Percentiles rank a stretch among this genome's conserved stretches.
These are phyloP conservation scores for Anthopleura sola DNA, from an alignment of 64 coral and sea anemone species.

Conservation along the genomic window DNA sequence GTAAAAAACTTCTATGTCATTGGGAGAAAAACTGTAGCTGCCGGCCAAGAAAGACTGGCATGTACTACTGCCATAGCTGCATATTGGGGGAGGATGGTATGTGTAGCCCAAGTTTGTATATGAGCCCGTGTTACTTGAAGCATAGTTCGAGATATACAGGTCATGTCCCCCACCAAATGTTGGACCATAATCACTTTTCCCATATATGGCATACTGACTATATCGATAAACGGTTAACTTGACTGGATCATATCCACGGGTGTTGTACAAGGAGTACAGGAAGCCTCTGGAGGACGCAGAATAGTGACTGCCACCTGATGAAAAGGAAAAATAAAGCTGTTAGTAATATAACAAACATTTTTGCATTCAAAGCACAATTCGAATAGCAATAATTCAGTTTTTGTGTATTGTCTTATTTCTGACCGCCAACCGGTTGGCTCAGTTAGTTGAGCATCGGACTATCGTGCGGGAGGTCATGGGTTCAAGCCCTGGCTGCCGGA, in stretches of 20 bases:
- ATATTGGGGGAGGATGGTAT: constrained; percentile 14
- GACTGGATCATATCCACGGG: constrained; percentile 20
- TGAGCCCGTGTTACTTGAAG: neutral
- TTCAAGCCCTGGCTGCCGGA: too few species aligned
- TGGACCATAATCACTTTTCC: neutral
- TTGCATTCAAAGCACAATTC: too few species aligned
- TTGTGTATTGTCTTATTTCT: too few species aligned
- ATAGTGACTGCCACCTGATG: too few species aligned
- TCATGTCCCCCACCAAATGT: constrained; percentile 35
- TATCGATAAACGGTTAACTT: neutral
- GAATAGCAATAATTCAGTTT: too few species aligned
- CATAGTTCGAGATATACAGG: neutral
- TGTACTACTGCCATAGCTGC: neutral
- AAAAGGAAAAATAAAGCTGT: too few species aligned
- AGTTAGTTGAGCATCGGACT: too few species aligned
- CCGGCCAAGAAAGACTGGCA: neutral
- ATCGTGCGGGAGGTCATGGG: too few species aligned
- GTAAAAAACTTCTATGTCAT: constrained; percentile 43
- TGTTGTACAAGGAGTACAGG: constrained; percentile 32
- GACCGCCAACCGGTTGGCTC: too few species aligned
- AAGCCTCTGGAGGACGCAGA: neutral
- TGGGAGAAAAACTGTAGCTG: neutral
- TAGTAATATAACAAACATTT: too few species aligned
- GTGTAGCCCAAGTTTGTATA: neutral
- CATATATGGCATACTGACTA: constrained; percentile 5